Percentiles rank a stretch among this genome's conserved stretches.
Evolutionary conservation across 1,140 invertebrate species (phyloP).

Genomic region (Nylanderia fulva): DNA sequence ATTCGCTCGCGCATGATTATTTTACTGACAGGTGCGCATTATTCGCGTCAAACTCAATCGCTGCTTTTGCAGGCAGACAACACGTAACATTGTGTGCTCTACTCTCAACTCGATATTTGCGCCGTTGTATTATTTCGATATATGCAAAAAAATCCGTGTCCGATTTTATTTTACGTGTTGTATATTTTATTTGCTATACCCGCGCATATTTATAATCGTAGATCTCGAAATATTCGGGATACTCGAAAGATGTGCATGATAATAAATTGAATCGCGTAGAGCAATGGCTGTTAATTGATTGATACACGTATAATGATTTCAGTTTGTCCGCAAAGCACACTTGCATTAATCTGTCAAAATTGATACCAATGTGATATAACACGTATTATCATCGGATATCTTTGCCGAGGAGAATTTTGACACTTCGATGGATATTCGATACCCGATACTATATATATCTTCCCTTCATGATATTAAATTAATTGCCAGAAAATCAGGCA

Average conservation of each 20-base stretch:
- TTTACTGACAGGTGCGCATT: conserved; percentile 33
- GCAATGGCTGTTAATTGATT: conserved; percentile 39
- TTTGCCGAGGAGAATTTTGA: conserved; percentile 7
- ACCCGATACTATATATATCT: too few relatives aligned
- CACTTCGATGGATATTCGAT: background rate
- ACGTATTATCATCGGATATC: conserved; percentile 28
- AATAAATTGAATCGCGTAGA: conserved; percentile 9
- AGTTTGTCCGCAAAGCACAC: background rate
- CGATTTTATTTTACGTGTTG: background rate
- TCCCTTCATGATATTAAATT: conserved; percentile 6
- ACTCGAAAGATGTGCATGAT: background rate
- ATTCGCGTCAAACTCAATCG: conserved; percentile 3
- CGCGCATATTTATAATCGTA: background rate
- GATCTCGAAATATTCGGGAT: conserved; percentile 20
- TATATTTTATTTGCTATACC: conserved; percentile 14
- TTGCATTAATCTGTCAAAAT: conserved; percentile 16
- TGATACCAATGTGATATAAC: background rate
- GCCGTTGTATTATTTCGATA: background rate
- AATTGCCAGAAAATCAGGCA: conserved; percentile 18
- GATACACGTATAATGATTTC: conserved; percentile 36
- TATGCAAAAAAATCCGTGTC: background rate
- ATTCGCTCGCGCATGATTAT: conserved; percentile 29
- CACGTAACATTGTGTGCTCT: background rate
- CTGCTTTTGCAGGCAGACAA: background rate
- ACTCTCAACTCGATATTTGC: background rate